phyloP scores from a whole-genome alignment of 2,113 vertebrate species.

The Polyodon spathula region DNA sequence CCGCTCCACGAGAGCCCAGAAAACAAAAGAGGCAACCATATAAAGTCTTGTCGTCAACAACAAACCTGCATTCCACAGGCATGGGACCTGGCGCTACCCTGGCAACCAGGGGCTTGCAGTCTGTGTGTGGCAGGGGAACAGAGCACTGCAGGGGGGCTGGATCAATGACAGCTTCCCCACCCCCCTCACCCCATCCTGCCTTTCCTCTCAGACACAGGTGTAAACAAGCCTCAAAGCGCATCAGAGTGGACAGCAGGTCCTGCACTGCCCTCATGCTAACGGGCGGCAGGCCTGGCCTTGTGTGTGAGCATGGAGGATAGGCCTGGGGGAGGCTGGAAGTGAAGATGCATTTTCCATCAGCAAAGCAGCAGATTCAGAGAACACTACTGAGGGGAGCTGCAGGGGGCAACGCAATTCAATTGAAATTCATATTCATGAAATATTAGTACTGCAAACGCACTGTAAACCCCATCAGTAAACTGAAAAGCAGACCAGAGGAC shows the following conservation, averaged over 20 bases:
- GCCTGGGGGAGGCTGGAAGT: not conserved
- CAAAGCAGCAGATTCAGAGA: no score
- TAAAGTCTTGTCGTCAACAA: not conserved
- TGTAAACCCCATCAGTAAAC: no score
- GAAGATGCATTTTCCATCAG: no score
- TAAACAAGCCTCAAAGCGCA: constrained; percentile 9
- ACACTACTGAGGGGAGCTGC: no score
- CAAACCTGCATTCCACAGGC: constrained; percentile 8
- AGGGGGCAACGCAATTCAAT: no score
- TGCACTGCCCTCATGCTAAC: no score
- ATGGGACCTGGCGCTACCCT: not conserved
- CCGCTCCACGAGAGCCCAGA: no score
- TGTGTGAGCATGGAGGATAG: not conserved
- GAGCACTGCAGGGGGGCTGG: constrained; percentile 5
- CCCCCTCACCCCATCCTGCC: not conserved
- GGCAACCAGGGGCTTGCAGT: constrained; percentile 1
- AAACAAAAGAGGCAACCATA: not conserved
- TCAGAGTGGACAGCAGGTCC: constrained; percentile 6
- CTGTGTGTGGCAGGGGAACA: not conserved
- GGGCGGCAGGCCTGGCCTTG: not conserved
- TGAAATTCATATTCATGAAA: no score
- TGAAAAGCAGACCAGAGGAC: no score
- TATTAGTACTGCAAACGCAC: no score
- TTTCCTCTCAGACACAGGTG: constrained; percentile 2
- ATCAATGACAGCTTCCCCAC: constrained; percentile 10